A percentile compares a stretch with the other conserved stretches of the same genome.
phyloP scores from a whole-genome alignment of 2,888 invertebrate genomes.

The Laothoe populi region DNA sequence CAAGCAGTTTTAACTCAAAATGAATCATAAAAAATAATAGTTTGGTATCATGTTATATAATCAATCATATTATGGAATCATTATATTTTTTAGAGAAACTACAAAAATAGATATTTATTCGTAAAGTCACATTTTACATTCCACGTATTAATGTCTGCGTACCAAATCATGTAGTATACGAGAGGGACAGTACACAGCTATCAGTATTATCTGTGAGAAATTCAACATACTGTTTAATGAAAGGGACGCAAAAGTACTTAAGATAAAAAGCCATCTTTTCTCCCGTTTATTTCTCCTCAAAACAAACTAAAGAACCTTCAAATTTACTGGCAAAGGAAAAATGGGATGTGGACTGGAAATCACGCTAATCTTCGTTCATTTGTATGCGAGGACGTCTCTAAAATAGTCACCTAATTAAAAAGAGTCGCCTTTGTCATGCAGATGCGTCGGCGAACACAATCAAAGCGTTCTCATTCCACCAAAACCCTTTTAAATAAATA shows the following conservation, averaged over 20 bases:
- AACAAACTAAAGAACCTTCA: constrained; percentile 51
- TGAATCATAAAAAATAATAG: too few relatives aligned
- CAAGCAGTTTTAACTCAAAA: too few relatives aligned
- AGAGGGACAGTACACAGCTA: too few relatives aligned
- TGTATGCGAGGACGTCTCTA: constrained; percentile 64
- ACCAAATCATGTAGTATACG: too few relatives aligned
- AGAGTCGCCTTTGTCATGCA: constrained; percentile 75
- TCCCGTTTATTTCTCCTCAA: constrained; percentile 51
- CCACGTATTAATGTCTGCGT: too few relatives aligned
- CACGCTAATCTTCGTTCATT: constrained; percentile 67
- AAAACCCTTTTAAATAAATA: constrained; percentile 65
- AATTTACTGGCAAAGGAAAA: constrained; percentile 58
- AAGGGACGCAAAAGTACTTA: neutral
- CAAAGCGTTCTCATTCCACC: constrained; percentile 55
- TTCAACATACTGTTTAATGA: neutral
- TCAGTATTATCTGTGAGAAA: neutral
- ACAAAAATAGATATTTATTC: too few relatives aligned
- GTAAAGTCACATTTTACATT: too few relatives aligned
- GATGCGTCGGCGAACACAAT: constrained; percentile 66
- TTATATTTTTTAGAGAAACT: too few relatives aligned
- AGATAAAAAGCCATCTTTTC: constrained; percentile 35
- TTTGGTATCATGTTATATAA: too few relatives aligned
- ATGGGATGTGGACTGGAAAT: constrained; percentile 53
- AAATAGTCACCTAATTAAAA: constrained; percentile 76
- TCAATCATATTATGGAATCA: too few relatives aligned